Evolutionary conservation across 2,113 vertebrate genomes (phyloP).

Genomic region (Ptyas mucosa): DNA sequence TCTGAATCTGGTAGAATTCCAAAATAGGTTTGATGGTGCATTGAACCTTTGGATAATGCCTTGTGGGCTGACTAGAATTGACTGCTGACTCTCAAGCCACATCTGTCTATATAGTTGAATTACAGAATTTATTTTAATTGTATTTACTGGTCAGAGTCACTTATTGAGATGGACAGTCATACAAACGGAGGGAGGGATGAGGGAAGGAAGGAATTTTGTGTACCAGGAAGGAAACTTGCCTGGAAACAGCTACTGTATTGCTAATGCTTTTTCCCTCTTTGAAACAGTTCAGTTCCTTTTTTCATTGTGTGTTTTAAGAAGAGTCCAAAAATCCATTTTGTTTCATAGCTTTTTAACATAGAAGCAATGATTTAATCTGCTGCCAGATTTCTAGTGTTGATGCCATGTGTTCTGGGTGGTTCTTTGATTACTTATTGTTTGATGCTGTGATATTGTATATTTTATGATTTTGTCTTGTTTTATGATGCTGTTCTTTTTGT

Average conservation of each 20-base stretch:
- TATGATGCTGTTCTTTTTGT: neutral
- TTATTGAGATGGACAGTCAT: neutral
- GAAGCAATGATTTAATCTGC: neutral
- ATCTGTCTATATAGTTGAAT: neutral
- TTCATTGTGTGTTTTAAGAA: neutral
- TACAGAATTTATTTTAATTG: neutral
- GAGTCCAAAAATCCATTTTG: neutral
- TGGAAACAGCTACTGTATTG: neutral
- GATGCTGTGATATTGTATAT: neutral
- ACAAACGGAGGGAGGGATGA: neutral
- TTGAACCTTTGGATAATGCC: neutral
- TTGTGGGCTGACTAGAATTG: neutral
- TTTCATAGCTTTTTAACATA: neutral
- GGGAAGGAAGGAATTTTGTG: neutral
- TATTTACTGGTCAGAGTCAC: neutral
- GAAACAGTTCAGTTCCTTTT: neutral
- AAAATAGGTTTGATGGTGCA: neutral
- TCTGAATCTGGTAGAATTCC: neutral
- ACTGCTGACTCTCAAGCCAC: neutral
- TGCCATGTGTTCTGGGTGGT: neutral
- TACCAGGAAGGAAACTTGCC: neutral
- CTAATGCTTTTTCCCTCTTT: neutral
- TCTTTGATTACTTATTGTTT: neutral
- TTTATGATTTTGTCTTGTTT: neutral
- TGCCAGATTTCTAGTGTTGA: neutral